Evolutionary conservation across 92 coral and sea anemone species (phyloP).

Genomic region (Epizoanthus rinbou): DNA sequence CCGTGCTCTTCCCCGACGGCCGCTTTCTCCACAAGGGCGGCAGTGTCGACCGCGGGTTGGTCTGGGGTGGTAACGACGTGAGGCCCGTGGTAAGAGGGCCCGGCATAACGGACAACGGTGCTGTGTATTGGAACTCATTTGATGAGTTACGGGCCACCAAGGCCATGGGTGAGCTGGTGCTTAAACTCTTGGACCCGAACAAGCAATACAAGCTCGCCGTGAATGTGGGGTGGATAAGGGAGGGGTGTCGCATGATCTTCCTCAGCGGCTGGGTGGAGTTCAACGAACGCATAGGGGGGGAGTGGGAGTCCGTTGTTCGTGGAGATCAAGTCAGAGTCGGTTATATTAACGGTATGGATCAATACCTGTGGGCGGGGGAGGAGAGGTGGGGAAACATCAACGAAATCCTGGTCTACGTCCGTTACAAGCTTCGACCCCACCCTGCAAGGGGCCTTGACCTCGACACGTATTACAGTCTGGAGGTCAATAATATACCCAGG

Average conservation of each 20-base stretch:
- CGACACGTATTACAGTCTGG: neutral
- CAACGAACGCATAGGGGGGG: conserved; percentile 27
- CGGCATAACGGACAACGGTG: conserved; percentile 34
- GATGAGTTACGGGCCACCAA: conserved; percentile 1
- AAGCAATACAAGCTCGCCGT: conserved; percentile 4
- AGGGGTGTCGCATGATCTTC: too few relatives aligned
- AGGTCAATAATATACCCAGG: neutral
- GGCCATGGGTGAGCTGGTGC: neutral
- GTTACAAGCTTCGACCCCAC: too few relatives aligned
- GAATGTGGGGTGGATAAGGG: too few relatives aligned
- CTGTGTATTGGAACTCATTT: conserved; percentile 38
- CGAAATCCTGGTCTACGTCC: too few relatives aligned
- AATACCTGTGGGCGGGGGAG: conserved; percentile 24
- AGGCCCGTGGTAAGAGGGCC: conserved; percentile 13
- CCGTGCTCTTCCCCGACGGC: neutral
- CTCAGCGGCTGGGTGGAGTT: conserved; percentile 13
- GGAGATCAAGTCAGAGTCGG: conserved; percentile 43
- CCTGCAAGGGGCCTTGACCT: neutral
- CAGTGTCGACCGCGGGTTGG: neutral
- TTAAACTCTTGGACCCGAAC: conserved; percentile 6
- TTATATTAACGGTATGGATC: conserved; percentile 45
- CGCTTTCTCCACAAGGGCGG: neutral
- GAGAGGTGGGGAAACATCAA: too few relatives aligned
- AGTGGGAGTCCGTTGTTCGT: conserved; percentile 1
- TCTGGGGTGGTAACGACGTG: neutral